A percentile compares a stretch with the other conserved stretches of the same genome.
These are phyloP conservation scores for Myotis myotis DNA, from an alignment of 2,797 vertebrate species.

Conservation along the genomic window DNA sequence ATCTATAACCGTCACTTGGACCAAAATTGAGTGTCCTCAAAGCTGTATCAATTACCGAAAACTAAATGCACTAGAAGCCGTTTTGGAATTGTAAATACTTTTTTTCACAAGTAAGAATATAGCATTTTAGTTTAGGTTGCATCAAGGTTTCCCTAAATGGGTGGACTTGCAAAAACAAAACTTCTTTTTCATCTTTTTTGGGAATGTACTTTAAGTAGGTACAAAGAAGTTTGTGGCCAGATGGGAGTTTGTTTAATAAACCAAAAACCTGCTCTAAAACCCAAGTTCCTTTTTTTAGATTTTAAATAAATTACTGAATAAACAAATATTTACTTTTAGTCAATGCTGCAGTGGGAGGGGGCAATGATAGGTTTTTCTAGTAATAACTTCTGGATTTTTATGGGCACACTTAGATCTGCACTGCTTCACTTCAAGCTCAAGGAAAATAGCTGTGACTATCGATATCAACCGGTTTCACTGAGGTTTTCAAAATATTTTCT, in stretches of 20 bases:
- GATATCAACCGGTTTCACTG: slow-evolving; percentile 21
- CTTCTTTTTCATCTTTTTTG: slow-evolving; percentile 56
- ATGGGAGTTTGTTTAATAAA: slow-evolving; percentile 67
- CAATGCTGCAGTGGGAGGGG: slow-evolving; percentile 31
- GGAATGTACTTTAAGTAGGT: slow-evolving; percentile 63
- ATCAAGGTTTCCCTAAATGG: slow-evolving; percentile 20
- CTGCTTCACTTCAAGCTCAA: slow-evolving; percentile 52
- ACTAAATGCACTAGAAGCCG: background rate
- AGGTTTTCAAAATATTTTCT: slow-evolving; percentile 66
- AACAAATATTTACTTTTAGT: slow-evolving; percentile 74
- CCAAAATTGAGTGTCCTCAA: background rate
- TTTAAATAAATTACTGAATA: slow-evolving; percentile 73
- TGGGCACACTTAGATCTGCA: slow-evolving; percentile 13
- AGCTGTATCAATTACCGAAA: background rate
- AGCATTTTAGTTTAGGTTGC: slow-evolving; percentile 10
- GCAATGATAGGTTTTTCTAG: slow-evolving; percentile 68
- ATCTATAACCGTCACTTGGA: background rate
- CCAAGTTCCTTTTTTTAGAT: slow-evolving; percentile 67
- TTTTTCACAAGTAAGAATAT: background rate
- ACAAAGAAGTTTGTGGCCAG: slow-evolving; percentile 64
- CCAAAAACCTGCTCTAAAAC: slow-evolving; percentile 65
- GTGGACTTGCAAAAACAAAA: slow-evolving; percentile 41
- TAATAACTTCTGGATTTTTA: slow-evolving; percentile 68
- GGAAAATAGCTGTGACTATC: slow-evolving; percentile 58
- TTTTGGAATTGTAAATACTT: background rate